Evolutionary conservation across 2,113 vertebrate species (phyloP), one percentile per base, ranked within the genome.

Genomic region (Girardinichthys multiradiatus): DNA sequence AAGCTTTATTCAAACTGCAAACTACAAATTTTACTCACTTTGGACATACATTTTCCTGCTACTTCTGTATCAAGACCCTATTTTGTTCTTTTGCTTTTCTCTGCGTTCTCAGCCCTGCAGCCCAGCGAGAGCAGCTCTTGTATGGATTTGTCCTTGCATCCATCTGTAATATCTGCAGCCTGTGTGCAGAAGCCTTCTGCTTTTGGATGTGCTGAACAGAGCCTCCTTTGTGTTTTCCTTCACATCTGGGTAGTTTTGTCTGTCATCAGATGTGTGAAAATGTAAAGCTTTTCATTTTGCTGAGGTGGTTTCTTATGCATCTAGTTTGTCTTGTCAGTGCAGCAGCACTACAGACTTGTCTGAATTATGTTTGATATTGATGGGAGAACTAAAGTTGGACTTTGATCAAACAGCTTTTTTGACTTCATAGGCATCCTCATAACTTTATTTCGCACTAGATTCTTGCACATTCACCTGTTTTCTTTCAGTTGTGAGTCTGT

Each of bases 221-320:
- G 45, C 26, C 24, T 58, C 26, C 28, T 54, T 48, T 64, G 64
- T 74, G 45, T 82, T 77, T 74, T 64, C 33, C 74, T 76, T 74
- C 68, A 28, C 74, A 67, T 64, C 35, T 37, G 31, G 57, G 33
- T 72, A 35, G 37, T 70, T 65, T 63, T 76, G 15, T 69, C n/a
- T 64, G 3, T 85, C 69, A 72, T 77, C 71, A 76, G 68, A 81
- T 66, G 74, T 68, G 68, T 74, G 60, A 72, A n/a, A 64, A 70
- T 42, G 28, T 27, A 76, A 30, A 27, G 6, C 48, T 73, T 81
- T 76, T 45, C 58, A 58, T 21, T 26, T 21, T 48, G 64, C 57
- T 57, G n/a, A 66, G 24, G 24, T 70, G 51, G 24, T 71, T 72
- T 77, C 68, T n/a, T 57, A 57, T 57, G 39, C 37, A 30, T 77